Evolutionary conservation across 2,113 vertebrate genomes (phyloP).

Genomic region (Apteryx mantelli): DNA sequence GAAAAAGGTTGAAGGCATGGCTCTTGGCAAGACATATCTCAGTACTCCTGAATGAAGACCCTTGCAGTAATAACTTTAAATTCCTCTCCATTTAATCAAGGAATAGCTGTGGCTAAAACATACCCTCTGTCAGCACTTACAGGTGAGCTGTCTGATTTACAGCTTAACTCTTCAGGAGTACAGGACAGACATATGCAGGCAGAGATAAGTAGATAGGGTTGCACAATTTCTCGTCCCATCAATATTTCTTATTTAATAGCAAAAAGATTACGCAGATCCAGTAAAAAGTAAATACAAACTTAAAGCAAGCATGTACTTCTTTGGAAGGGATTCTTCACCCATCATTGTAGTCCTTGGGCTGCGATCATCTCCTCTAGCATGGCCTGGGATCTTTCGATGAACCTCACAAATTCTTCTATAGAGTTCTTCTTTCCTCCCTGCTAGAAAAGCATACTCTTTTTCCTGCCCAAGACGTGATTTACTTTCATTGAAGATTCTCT

Average conservation of each 20-base stretch:
- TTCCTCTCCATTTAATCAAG: background rate
- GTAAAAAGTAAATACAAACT: background rate
- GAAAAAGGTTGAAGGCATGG: background rate
- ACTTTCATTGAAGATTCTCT: background rate
- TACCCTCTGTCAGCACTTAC: background rate
- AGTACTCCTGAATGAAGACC: background rate
- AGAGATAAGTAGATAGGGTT: background rate
- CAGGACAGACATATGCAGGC: background rate
- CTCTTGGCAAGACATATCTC: background rate
- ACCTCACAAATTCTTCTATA: background rate
- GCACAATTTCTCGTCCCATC: background rate
- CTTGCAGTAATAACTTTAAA: background rate
- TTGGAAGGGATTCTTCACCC: background rate
- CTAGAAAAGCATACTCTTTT: background rate
- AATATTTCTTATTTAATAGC: background rate
- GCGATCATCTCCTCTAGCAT: background rate
- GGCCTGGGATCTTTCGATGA: background rate
- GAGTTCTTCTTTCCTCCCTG: background rate
- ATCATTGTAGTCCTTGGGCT: background rate
- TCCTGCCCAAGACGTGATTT: background rate
- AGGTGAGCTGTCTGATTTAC: background rate
- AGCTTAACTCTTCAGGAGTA: background rate
- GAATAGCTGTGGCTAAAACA: background rate
- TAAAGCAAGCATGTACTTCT: background rate
- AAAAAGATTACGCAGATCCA: background rate